Base-by-base conservation (phyloP, 2,888 invertebrate species). In the Agonopterix heracliana region DNA sequence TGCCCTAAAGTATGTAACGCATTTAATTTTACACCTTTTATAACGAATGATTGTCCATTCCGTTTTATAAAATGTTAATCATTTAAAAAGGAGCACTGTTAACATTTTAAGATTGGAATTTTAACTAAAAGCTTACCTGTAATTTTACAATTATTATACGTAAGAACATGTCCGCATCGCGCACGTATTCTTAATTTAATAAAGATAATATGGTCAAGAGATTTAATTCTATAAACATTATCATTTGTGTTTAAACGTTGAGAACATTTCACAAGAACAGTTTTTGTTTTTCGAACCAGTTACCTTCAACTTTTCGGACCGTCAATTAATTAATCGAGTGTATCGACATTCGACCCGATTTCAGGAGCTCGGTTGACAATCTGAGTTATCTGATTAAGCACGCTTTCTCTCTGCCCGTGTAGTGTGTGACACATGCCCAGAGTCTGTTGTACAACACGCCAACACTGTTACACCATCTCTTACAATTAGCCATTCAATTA, bases 341-440 rank as follows among this genome's bases (percentile, higher is more conserved):
- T 85, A 86, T 85, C 86, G 86, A 87, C 85, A 83, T 81, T 82
- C 83, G 87, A 86, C 86, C 88, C 83, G 83, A 83, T 86, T 88
- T 85, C 87, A 85, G 87, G 84, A 84, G 85, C 81, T 75, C 77
- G 81, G 84, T 87, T 87, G 88, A 87, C 87, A 86, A 87, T 85
- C 80, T 83, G 79, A 82, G 79, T 85, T 88, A 86, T 87, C 88
- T 87, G 87, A 88, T 88, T 80, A 83, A 87, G 81, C 83, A 83
- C 86, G 87, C 87, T 88, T 88, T 88, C 88, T 86, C 88, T 81
- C 69, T 70, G 65, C 59, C 59, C 64, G 71, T 75, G 76, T n/a
- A n/a, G 71, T 75, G 26, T 76, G 72, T 75, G 77, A 78, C 77
- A 74, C 68, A 56, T 60, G 61, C 58, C 49, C 51, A 47, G 46